Evolutionary conservation across 2,888 invertebrate genomes (phyloP).

Genomic region (Amblyjoppa fuscipennis): DNA sequence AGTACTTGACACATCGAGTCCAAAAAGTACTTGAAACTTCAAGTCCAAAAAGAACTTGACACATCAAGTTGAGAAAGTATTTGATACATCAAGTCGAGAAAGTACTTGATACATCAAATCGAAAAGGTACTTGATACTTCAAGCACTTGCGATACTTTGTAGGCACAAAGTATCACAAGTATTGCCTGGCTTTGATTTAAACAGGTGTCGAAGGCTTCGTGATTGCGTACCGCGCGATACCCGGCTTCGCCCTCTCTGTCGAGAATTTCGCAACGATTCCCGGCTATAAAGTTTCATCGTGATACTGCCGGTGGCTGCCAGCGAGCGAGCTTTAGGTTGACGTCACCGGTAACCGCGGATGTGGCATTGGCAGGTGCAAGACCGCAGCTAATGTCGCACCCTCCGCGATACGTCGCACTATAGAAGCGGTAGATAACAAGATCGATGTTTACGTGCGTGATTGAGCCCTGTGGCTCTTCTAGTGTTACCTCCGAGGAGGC

Average conservation of each 20-base stretch:
- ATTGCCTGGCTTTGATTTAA: background rate
- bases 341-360: constrained; percentile 49
- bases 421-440: background rate
- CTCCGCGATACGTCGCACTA: constrained; percentile 15
- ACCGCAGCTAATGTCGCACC: constrained; percentile 44
- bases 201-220: background rate
- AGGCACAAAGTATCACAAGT: background rate
- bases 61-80: too few species aligned
- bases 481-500: background rate
- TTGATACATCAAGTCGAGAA: too few species aligned
- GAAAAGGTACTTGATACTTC: too few species aligned
- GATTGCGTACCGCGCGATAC: background rate
- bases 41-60: too few species aligned
- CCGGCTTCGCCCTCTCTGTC: background rate
- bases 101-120: too few species aligned
- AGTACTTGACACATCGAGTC: too few species aligned
- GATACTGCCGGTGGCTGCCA: background rate
- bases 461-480: constrained; percentile 1
- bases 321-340: constrained; percentile 17
- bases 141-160: too few species aligned
- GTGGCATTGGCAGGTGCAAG: constrained; percentile 53
- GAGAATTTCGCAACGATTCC: constrained; percentile 7
- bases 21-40: too few species aligned
- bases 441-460: background rate
- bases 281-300: constrained; percentile 23